Percentiles rank a stretch among this genome's conserved stretches.
These are phyloP conservation scores for Darevskia nairensis DNA, from an alignment of 2,797 vertebrate genomes.

Conservation along the genomic window DNA sequence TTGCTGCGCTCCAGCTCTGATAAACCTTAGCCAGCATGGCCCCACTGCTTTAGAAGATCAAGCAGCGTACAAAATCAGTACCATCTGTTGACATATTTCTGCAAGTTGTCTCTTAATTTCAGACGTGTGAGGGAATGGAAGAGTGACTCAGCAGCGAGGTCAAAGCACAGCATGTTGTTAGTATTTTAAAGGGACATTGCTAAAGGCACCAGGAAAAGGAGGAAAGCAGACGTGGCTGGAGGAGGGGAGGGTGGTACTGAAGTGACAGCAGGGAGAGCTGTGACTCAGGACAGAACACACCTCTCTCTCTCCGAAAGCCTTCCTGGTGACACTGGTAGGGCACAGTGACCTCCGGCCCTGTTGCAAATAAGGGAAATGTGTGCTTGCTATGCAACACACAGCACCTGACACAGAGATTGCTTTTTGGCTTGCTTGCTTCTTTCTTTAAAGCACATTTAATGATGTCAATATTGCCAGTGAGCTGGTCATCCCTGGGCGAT, in stretches of 20 bases:
- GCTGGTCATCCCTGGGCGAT: conserved; percentile 74
- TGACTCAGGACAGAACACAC: conserved; percentile 62
- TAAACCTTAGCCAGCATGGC: no score
- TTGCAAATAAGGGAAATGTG: conserved; percentile 73
- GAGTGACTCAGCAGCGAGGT: not conserved
- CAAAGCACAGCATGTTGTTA: no score
- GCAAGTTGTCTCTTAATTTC: no score
- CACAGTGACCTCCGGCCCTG: conserved; percentile 63
- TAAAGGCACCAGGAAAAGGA: not conserved
- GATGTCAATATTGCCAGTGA: conserved; percentile 76
- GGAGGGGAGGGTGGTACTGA: not conserved
- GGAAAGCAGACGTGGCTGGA: not conserved
- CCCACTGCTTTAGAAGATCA: no score
- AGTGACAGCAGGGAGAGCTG: not conserved
- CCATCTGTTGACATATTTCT: no score
- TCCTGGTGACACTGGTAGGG: conserved; percentile 46
- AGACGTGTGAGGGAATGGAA: not conserved
- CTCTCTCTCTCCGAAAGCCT: conserved; percentile 59
- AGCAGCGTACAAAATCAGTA: no score
- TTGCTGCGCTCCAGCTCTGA: no score
- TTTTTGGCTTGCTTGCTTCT: no score
- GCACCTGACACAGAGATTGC: conserved; percentile 51
- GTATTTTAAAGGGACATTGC: no score
- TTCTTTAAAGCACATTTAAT: conserved; percentile 63
- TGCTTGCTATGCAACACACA: conserved; percentile 65